Evolutionary conservation across 2,888 invertebrate genomes (phyloP), one percentile per base, ranked within the genome.

Genomic region (Drosophila multiciliata): DNA sequence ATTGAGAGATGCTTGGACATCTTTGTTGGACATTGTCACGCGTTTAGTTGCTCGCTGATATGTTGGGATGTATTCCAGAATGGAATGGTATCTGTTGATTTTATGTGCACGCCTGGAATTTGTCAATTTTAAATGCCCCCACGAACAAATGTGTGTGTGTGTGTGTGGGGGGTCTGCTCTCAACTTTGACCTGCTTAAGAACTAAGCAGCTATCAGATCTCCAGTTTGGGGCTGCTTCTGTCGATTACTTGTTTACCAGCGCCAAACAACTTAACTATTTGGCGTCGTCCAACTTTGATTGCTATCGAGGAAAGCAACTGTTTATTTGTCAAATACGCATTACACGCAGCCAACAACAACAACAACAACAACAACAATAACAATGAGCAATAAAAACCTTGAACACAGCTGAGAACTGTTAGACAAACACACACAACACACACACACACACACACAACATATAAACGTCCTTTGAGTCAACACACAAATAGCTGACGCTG

Each of bases 241-340:
- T 75, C 89, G 79, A 89, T 86, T 86, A 87, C 86, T 89, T 87
- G 86, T 87, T 89, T 87, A 86, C 88, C 79, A 85, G 83, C 67
- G 73, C 75, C 88, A 87, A 89, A 87, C 90, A 87, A 87, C 86
- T 87, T 87, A 88, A 89, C 81, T 87, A 85, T 81, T 89, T 76
- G 76, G 74, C 76, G 74, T 76, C 61, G 64, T 73, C 58, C 62
- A 65, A 73, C 78, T 83, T 89, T 85, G 87, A 89, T 87, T 87
- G 88, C 80, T 76, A 89, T 87, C 86, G 75, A 63, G 65, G 73
- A 64, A 89, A 89, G 84, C 86, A 87, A 87, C 88, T 89, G 87
- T 87, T 87, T 87, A 89, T 87, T 87, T 87, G 87, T 88, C 86
- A 89, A 87, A 88, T 88, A 89, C 90, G 90, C 86, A 86, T 89